phyloP scores from a whole-genome alignment of 2,797 vertebrate genomes.

The Sciurus carolinensis region DNA sequence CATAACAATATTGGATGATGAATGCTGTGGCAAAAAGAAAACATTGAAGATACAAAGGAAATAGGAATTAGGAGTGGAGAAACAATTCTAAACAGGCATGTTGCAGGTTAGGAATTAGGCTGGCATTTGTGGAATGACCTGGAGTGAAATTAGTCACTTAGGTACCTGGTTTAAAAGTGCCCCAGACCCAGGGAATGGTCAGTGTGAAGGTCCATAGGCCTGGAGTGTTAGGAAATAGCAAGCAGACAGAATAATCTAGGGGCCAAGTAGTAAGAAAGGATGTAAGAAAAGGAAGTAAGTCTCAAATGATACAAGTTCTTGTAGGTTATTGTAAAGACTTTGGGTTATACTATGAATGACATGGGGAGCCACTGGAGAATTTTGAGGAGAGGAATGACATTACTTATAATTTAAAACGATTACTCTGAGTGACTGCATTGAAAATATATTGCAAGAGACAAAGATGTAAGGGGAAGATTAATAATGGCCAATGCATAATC shows the following conservation, averaged over 20 bases:
- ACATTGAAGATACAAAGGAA: not conserved
- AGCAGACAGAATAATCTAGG: not conserved
- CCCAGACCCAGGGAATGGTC: not conserved
- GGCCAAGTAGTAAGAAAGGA: not conserved
- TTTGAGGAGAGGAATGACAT: constrained; percentile 23
- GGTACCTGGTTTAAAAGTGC: not conserved
- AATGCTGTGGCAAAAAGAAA: constrained; percentile 29
- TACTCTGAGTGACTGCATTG: not conserved
- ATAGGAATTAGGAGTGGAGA: not conserved
- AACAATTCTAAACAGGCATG: not conserved
- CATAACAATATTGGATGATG: not conserved
- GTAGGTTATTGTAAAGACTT: not conserved
- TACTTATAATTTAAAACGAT: constrained; percentile 16
- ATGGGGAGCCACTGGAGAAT: not conserved
- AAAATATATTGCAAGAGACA: not conserved
- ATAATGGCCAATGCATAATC: not conserved
- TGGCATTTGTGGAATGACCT: not conserved
- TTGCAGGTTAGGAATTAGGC: not conserved
- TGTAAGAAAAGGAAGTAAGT: not conserved
- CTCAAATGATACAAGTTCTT: not conserved
- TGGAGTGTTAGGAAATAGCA: not conserved
- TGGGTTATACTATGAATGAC: not conserved
- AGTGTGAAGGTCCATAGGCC: not conserved
- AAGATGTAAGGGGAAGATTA: not conserved
- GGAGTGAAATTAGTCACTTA: not conserved